Evolutionary conservation across 2,888 invertebrate genomes (phyloP).

Genomic region (Mythimna ferrago): DNA sequence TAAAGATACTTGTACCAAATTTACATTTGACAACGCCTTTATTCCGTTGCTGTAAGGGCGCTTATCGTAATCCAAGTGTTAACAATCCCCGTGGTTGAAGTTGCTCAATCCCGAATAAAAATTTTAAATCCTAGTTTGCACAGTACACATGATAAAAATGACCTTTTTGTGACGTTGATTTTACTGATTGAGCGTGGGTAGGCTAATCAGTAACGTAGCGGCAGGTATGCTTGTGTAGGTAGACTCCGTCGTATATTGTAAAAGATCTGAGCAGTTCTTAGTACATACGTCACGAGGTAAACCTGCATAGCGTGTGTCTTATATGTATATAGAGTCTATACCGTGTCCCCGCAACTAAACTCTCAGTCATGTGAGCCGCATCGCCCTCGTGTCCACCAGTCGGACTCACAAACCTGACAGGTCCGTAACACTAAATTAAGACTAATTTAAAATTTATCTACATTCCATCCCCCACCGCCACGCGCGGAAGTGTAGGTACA

Average conservation of each 20-base stretch:
- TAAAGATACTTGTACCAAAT: neutral
- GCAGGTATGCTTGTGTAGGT: neutral
- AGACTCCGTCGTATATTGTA: neutral
- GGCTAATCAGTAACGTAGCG: neutral
- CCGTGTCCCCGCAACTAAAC: neutral
- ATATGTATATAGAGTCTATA: neutral
- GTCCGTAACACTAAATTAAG: constrained; percentile 51
- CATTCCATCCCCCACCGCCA: constrained; percentile 21
- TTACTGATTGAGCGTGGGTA: neutral
- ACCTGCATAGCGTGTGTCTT: neutral
- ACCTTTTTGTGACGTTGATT: neutral
- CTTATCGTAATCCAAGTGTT: neutral
- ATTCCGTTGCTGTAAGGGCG: neutral
- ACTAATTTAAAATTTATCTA: constrained; percentile 52
- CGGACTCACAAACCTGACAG: constrained; percentile 36
- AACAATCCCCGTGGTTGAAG: neutral
- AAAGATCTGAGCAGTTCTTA: neutral
- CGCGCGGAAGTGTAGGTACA: neutral
- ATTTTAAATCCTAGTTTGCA: neutral
- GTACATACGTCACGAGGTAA: neutral
- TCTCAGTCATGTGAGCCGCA: neutral
- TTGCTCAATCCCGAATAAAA: no score
- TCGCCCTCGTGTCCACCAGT: constrained; percentile 21
- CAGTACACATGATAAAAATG: neutral
- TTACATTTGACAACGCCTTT: neutral